Conservation (phyloP, 92 coral and sea anemone species). For the Blastomussa wellsi region DNA sequence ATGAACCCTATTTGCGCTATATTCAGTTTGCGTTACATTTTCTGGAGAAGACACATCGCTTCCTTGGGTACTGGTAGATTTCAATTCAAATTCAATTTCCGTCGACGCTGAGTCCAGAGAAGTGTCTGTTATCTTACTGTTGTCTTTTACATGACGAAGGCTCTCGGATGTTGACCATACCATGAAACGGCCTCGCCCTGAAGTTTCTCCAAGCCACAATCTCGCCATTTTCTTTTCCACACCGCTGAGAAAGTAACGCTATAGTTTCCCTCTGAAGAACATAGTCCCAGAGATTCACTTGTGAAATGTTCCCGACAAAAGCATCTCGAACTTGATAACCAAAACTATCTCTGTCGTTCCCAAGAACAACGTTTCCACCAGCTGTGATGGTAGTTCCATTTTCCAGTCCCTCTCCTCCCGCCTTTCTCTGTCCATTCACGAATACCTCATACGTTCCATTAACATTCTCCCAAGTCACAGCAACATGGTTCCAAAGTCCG, state of each 20-base stretch:
- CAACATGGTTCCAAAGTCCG: constrained; percentile 65
- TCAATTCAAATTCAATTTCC: neutral
- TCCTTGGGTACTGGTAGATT: neutral
- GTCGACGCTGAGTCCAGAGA: neutral
- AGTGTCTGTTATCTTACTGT: neutral
- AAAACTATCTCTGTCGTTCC: constrained; percentile 53
- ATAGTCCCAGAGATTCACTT: constrained; percentile 68
- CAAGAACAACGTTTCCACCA: constrained; percentile 58
- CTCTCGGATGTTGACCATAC: constrained; percentile 21
- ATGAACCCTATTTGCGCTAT: neutral
- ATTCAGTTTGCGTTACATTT: neutral
- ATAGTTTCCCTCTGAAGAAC: constrained; percentile 45
- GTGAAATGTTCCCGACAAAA: constrained; percentile 59
- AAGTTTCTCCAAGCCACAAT: constrained; percentile 64
- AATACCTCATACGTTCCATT: constrained; percentile 51
- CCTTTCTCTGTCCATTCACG: constrained; percentile 42
- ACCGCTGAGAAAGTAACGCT: constrained; percentile 36
- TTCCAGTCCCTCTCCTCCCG: neutral
- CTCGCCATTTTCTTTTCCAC: constrained; percentile 70
- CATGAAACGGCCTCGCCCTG: constrained; percentile 36
- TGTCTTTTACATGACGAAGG: constrained; percentile 56
- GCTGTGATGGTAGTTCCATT: constrained; percentile 10
- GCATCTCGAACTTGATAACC: constrained; percentile 53
- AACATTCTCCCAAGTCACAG: constrained; percentile 55
- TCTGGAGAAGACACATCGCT: neutral